Evolutionary conservation across 1,140 invertebrate species (phyloP), one percentile per base, ranked within the genome.

Genomic region (Rhopalosiphum padi): DNA sequence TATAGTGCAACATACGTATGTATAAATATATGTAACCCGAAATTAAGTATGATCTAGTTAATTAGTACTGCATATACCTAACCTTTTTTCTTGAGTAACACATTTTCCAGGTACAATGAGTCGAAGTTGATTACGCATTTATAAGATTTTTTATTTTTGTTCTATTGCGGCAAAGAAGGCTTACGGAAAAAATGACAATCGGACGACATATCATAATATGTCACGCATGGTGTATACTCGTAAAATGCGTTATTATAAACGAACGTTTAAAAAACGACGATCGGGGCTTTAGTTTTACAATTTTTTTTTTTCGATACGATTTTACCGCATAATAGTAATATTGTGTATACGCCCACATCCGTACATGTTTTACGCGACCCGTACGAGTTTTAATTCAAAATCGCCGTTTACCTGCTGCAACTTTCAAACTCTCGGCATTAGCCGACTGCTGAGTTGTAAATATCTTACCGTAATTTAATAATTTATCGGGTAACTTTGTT

Each of bases 401-500:
- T n/a, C 60, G 11, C 60, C 30, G 30, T 77, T 68, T n/a, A 77
- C 60, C 60, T 77, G 60, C 60, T 77, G 60, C 15, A n/a, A 77
- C 60, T 77, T 77, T 77, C 60, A n/a, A 77, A 77, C 60, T 18
- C 30, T 77, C n/a, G 4, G 15, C 11, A 18, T 77, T 77, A n/a
- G 30, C 30, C 60, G 30, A n/a, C 60, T 77, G 60, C 60, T 21
- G 60, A 77, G 60, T 77, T 77, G 60, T 77, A 77, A 77, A 77
- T 77, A 77, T 77, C 60, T 77, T n/a, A 21, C 60, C 60, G 15
- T 21, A 77, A 77, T 77, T 77, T 77, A 77, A 77, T 77, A 77
- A 77, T 77, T 77, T 77, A 77, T n/a, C 60, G 60, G n/a, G 11
- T 77, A 77, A 77, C 60, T 77, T 77, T n/a, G 60, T 77, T 77